Conservation (phyloP, 2,113 vertebrate genomes). For the Mastomys coucha region DNA sequence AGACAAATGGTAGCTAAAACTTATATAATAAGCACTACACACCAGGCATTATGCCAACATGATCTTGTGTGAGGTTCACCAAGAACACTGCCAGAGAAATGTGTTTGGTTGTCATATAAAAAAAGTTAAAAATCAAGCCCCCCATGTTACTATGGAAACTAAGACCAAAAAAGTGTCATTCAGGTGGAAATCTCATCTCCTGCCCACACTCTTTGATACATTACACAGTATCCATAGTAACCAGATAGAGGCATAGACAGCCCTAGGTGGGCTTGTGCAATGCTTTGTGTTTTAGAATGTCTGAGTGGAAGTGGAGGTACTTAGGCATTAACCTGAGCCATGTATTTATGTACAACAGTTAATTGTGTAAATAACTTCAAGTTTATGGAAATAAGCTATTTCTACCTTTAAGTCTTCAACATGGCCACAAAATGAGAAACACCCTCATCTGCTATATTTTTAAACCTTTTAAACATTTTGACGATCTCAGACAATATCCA, state of each 20-base stretch:
- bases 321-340: not conserved
- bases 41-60: too few species aligned
- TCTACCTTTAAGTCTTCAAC: not conserved
- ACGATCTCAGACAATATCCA: not conserved
- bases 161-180: not conserved
- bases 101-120: conserved; percentile 4
- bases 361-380: not conserved
- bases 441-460: not conserved
- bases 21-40: not conserved
- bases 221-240: not conserved
- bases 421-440: not conserved
- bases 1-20: not conserved
- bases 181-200: not conserved
- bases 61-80: not conserved
- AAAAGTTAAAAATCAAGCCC: not conserved
- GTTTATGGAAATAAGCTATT: not conserved
- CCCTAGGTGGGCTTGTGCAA: not conserved
- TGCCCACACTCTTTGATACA: rapidly evolving
- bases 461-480: not conserved
- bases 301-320: not conserved
- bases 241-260: not conserved
- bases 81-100: not conserved
- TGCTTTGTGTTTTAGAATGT: not conserved
- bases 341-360: not conserved
- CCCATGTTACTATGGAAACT: not conserved